Conservation (phyloP, 1,140 invertebrate genomes). For the Gryllus bimaculatus region DNA sequence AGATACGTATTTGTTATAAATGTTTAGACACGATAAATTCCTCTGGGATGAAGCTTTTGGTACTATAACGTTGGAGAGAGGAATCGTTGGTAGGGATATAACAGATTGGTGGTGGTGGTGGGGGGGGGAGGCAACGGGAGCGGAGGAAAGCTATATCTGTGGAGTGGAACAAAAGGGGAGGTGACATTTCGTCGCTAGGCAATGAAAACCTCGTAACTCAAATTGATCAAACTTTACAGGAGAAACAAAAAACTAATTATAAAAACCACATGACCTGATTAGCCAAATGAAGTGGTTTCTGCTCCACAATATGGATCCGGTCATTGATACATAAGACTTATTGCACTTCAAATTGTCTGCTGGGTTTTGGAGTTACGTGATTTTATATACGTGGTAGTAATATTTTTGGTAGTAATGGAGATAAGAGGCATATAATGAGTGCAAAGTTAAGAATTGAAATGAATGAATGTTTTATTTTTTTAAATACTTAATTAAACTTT, state of each 20-base stretch:
- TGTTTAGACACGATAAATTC: no score
- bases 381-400: no score
- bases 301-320: not conserved
- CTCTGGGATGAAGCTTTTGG: no score
- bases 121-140: no score
- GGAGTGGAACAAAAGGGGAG: no score
- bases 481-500: not conserved
- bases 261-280: not conserved
- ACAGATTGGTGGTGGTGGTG: no score
- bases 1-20: no score
- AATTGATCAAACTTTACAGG: slow-evolving; percentile 10
- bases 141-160: no score
- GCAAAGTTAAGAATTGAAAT: not conserved
- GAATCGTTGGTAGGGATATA: no score
- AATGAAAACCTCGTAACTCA: slow-evolving; percentile 11
- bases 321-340: not conserved
- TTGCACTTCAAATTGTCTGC: no score
- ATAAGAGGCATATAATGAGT: not conserved
- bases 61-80: no score
- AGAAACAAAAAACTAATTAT: slow-evolving; percentile 9
- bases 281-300: not conserved
- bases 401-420: not conserved
- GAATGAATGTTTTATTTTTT: not conserved
- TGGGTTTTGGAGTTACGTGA: no score
- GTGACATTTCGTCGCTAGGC: not conserved